These are phyloP conservation scores for Argyrosomus japonicus DNA, from an alignment of 2,113 vertebrate species.

Conservation along the genomic window DNA sequence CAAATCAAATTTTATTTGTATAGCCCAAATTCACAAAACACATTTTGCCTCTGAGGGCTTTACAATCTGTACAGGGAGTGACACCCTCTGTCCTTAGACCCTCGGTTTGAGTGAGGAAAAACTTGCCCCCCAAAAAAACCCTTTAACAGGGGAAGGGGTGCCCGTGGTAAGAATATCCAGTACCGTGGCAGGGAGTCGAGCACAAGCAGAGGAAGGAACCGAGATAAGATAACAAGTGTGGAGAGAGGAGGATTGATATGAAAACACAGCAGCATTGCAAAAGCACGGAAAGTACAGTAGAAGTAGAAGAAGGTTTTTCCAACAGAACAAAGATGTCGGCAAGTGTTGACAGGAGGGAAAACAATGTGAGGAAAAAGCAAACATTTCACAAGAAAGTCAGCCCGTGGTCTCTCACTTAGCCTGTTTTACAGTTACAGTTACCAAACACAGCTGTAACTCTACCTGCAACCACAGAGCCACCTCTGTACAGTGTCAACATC, in stretches of 20 bases:
- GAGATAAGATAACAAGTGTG: conserved; percentile 16
- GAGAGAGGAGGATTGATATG: not conserved
- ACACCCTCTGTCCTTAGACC: too few relatives aligned
- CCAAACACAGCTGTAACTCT: not conserved
- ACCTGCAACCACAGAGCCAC: too few relatives aligned
- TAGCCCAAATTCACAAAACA: too few relatives aligned
- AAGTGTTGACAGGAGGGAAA: conserved; percentile 19
- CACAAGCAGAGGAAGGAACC: conserved; percentile 20
- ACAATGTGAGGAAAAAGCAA: conserved; percentile 6
- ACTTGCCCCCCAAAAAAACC: too few relatives aligned
- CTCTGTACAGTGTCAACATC: too few relatives aligned
- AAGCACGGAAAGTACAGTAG: not conserved
- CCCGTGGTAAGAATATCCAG: conserved; percentile 6
- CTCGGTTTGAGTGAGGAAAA: too few relatives aligned
- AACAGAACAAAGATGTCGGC: conserved; percentile 1
- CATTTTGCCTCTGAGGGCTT: too few relatives aligned
- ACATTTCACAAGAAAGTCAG: conserved; percentile 22
- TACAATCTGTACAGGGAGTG: too few relatives aligned
- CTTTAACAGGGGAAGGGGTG: too few relatives aligned
- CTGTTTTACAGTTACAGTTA: not conserved
- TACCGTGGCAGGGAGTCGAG: not conserved
- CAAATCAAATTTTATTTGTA: too few relatives aligned
- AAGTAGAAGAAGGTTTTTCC: not conserved
- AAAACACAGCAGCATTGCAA: not conserved
- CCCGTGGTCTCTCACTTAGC: not conserved